Evolutionary conservation across 2,888 invertebrate species (phyloP).

Genomic region (Drosophila kambysellisi): DNA sequence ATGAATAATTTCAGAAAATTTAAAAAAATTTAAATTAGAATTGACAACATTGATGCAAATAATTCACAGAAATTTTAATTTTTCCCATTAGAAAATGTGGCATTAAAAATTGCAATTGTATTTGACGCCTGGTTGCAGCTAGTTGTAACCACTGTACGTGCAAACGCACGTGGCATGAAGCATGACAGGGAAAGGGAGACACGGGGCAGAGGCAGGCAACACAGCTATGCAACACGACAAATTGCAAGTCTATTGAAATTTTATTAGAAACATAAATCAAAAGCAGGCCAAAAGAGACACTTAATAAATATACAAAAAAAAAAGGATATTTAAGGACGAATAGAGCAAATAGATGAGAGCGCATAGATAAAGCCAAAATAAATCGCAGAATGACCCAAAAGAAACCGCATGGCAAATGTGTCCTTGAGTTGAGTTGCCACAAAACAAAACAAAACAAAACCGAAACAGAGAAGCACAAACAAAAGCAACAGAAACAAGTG

Average conservation of each 20-base stretch:
- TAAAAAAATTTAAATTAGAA: not conserved
- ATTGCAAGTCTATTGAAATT: conserved; percentile 81
- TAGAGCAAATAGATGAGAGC: conserved; percentile 8
- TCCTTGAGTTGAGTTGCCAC: conserved; percentile 26
- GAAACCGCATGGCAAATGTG: conserved; percentile 28
- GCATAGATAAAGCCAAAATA: conserved; percentile 22
- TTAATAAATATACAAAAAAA: conserved; percentile 35
- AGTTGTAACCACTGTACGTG: conserved; percentile 39
- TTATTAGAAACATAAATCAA: conserved; percentile 80
- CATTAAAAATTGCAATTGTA: not conserved
- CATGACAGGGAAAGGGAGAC: conserved; percentile 15
- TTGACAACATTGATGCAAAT: too few relatives aligned
- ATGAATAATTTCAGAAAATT: not conserved
- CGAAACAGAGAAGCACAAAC: conserved; percentile 1
- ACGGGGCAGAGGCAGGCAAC: conserved; percentile 6
- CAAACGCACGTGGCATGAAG: conserved; percentile 62
- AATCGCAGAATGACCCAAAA: conserved; percentile 8
- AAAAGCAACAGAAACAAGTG: conserved; percentile 34
- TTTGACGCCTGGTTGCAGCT: not conserved
- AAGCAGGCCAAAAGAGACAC: conserved; percentile 40
- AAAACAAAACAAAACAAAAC: conserved; percentile 42
- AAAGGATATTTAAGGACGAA: conserved; percentile 14
- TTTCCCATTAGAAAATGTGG: not conserved
- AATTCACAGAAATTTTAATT: not conserved
- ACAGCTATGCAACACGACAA: conserved; percentile 66